These are phyloP conservation scores for Cerastoderma edule DNA, from an alignment of 2,888 invertebrate genomes.

Conservation along the genomic window DNA sequence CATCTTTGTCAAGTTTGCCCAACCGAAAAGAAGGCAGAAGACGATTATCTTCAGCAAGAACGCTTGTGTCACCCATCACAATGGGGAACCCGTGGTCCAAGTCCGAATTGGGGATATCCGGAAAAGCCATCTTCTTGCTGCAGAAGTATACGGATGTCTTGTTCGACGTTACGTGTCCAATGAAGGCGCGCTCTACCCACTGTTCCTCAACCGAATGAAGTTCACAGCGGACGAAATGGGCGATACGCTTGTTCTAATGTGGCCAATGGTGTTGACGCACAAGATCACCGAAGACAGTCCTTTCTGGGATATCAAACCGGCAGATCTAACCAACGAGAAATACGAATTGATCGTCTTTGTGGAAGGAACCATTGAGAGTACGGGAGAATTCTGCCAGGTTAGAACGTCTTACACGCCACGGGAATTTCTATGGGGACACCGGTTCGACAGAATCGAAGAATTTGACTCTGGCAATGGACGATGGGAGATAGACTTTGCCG, in stretches of 20 bases:
- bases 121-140: conserved; percentile 86
- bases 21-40: conserved; percentile 97
- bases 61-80: conserved; percentile 90
- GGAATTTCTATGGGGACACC: conserved; percentile 81
- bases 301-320: conserved; percentile 93
- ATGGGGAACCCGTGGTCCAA: conserved; percentile 78
- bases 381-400: conserved; percentile 85
- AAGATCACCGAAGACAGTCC: conserved; percentile 95
- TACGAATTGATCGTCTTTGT: conserved; percentile 98
- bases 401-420: conserved; percentile 84
- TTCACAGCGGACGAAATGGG: conserved; percentile 94
- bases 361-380: conserved; percentile 95
- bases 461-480: conserved; percentile 72
- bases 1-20: conserved; percentile 96
- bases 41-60: conserved; percentile 93
- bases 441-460: conserved; percentile 77
- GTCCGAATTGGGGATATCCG: conserved; percentile 84
- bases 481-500: conserved; percentile 76
- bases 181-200: conserved; percentile 74
- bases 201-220: conserved; percentile 94
- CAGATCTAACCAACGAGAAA: conserved; percentile 89
- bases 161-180: conserved; percentile 69
- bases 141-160: conserved; percentile 83
- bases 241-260: conserved; percentile 96
- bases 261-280: conserved; percentile 98